Evolutionary conservation across 2,797 vertebrate genomes (phyloP).

Genomic region (Hemitrygon akajei): DNA sequence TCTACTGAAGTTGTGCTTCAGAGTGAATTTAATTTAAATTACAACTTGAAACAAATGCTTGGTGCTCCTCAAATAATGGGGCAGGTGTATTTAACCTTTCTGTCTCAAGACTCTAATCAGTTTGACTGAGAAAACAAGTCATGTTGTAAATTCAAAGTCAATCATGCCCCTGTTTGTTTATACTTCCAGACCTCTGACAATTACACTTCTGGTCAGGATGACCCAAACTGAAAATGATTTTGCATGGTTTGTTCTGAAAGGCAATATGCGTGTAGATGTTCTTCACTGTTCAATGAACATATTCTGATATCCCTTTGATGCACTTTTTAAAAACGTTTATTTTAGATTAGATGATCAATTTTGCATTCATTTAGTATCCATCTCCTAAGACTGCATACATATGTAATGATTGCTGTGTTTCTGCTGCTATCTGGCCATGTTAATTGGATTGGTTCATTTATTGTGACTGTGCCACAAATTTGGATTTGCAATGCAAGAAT

Average conservation of each 20-base stretch:
- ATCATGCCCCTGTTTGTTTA: constrained; percentile 30
- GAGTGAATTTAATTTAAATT: neutral
- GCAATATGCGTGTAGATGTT: neutral
- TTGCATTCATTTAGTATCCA: neutral
- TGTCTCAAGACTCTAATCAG: neutral
- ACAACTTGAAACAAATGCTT: neutral
- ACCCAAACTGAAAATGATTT: constrained; percentile 27
- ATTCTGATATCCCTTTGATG: neutral
- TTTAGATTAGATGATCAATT: neutral
- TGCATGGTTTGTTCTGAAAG: neutral
- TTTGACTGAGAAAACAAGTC: neutral
- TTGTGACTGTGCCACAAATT: neutral
- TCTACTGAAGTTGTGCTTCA: no score
- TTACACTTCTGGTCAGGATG: constrained; percentile 22
- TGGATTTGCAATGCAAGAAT: neutral
- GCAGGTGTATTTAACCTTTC: neutral
- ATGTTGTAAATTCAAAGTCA: constrained; percentile 18
- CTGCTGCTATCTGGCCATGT: neutral
- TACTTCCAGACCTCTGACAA: constrained; percentile 14
- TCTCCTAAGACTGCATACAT: neutral
- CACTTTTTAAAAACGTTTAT: neutral
- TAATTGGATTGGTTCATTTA: neutral
- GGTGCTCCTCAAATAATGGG: neutral
- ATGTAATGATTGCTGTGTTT: neutral
- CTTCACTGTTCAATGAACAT: neutral